Conservation (phyloP, 2,113 vertebrate species). For the Ophthalmolycus amberensis region DNA sequence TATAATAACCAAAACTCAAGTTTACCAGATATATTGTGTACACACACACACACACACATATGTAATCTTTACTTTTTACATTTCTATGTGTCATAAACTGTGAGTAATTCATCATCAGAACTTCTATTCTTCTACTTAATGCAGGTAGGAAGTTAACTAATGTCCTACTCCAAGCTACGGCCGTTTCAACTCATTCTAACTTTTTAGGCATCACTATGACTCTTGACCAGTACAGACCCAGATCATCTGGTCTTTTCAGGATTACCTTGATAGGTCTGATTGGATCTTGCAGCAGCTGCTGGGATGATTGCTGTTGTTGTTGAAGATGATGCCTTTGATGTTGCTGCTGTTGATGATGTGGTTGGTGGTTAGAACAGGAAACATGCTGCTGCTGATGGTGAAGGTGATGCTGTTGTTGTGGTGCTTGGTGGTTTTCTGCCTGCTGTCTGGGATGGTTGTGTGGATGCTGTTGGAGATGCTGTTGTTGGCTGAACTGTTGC, state of each 20-base stretch:
- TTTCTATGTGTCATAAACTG: too few relatives aligned
- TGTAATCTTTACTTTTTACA: not conserved
- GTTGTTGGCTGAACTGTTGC: constrained; percentile 71
- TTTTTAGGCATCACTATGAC: not conserved
- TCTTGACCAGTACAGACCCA: not conserved
- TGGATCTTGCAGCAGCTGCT: constrained; percentile 71
- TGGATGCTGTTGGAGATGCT: constrained; percentile 69
- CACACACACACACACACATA: not conserved
- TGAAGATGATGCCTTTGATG: constrained; percentile 62
- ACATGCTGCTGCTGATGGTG: constrained; percentile 69
- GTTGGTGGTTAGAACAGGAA: constrained; percentile 53
- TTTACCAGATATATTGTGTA: not conserved
- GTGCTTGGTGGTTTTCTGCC: constrained; percentile 61
- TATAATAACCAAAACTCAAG: not conserved
- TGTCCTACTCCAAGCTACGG: not conserved
- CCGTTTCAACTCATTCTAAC: not conserved
- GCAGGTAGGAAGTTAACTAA: not conserved
- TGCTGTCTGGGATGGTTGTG: constrained; percentile 65
- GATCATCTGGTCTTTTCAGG: not conserved
- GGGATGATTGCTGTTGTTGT: constrained; percentile 38
- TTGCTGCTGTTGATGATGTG: constrained; percentile 71
- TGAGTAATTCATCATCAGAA: not conserved
- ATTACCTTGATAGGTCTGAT: constrained; percentile 81
- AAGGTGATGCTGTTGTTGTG: constrained; percentile 71
- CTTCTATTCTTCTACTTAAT: not conserved